Evolutionary conservation across 2,888 invertebrate species (phyloP), one percentile per base, ranked within the genome.

Genomic region (Platerodrilus igneus): DNA sequence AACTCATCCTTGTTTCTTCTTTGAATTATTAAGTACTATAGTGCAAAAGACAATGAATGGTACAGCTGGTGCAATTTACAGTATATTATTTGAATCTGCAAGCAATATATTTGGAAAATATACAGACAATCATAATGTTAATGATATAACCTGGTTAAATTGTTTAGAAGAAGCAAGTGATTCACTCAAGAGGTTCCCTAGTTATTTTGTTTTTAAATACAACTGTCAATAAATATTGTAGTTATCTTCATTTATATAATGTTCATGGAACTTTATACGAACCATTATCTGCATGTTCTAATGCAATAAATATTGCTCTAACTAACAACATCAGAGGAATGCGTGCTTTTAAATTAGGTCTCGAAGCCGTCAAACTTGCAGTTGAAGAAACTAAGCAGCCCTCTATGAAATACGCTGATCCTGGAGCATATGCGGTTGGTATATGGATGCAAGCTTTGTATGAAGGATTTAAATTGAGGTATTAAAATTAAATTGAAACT

Each of bases 21-120:
- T 68, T 23, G 56, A 59, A 37, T 50, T 52, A 15, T 35, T 68
- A 25, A 77, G 80, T 0, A 73, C 74, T 47, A 69, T 82, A 4
- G 78, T 82, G 0, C 86, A 86, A 59, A 74, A 73, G 10, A 70
- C 72, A 28, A 83, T 88, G 78, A 87, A 86, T 1, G 88, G 90
- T 1, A 81, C 85, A 0, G 81, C 85, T 0, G 89, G 89, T 1
- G 88, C 83, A 1, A 71, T 90, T 26, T 89, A 88, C 68, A 80
- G 84, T 43, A 70, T 90, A 44, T 76, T 87, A 41, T 75, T 90
- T 41, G 77, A 84, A 2, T 78, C 81, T 0, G 79, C 78, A 0
- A 75, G 78, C 0, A 71, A 72, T 29, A 64, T 70, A 27, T 66
- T 78, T 32, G 59, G 67, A 17, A 56, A 58, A 66, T 71, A 54